These are phyloP conservation scores for Catostylus mosaicus DNA, from an alignment of 30 jellyfish, hydroid and myxozoan species.

Conservation along the genomic window DNA sequence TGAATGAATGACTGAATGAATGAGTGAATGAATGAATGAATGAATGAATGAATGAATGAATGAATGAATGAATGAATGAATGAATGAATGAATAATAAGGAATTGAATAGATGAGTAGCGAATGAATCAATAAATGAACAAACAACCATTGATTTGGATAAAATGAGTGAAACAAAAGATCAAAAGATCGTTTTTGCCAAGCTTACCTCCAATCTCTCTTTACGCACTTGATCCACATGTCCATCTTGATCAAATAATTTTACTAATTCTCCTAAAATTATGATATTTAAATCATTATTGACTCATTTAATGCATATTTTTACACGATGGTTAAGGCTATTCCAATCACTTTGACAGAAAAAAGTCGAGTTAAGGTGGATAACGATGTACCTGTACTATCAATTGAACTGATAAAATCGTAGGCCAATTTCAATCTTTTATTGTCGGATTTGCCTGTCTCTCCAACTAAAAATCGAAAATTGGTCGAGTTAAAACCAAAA, in stretches of 20 bases:
- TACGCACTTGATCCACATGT: constrained; percentile 76
- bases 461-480: constrained; percentile 61
- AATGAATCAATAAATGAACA: background rate
- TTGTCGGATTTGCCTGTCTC: constrained; percentile 90
- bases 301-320: too few species aligned
- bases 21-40: background rate
- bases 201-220: constrained; percentile 80
- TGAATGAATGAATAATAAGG: background rate
- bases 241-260: constrained; percentile 95
- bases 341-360: too few species aligned
- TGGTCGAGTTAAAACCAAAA: too few species aligned
- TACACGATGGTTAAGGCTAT: too few species aligned
- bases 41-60: background rate
- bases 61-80: background rate
- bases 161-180: background rate
- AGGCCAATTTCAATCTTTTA: constrained; percentile 92
- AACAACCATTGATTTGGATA: too few species aligned
- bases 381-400: constrained; percentile 97
- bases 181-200: background rate
- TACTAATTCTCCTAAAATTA: constrained; percentile 78
- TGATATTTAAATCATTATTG: too few species aligned
- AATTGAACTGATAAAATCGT: constrained; percentile 94
- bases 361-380: too few species aligned
- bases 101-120: background rate
- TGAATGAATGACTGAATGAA: background rate